Evolutionary conservation across 2,888 invertebrate genomes (phyloP).

Genomic region (Trichopoda pennipes): DNA sequence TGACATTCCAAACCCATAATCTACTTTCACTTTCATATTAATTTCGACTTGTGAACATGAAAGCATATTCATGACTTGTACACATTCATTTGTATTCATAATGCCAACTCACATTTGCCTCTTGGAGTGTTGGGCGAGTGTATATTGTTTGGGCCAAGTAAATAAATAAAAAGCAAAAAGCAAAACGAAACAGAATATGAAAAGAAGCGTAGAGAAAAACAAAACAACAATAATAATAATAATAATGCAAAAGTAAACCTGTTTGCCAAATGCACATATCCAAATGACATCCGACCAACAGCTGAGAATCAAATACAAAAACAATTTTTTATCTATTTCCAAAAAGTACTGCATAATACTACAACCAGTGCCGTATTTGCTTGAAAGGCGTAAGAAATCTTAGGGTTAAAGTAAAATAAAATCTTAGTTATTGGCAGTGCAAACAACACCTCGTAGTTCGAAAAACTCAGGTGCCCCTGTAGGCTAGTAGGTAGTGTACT

Average conservation of each 20-base stretch:
- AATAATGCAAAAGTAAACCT: constrained; percentile 37
- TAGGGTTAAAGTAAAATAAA: background rate
- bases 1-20: constrained; percentile 27
- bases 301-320: constrained; percentile 49
- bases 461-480: too few species aligned
- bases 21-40: constrained; percentile 63
- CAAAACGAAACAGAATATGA: constrained; percentile 17
- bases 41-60: constrained; percentile 35
- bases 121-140: constrained; percentile 6
- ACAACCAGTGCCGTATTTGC: constrained; percentile 7
- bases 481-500: too few species aligned
- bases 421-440: too few species aligned
- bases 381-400: too few species aligned
- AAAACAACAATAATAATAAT: constrained; percentile 18
- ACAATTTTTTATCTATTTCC: constrained; percentile 5
- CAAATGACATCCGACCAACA: constrained; percentile 52
- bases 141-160: constrained; percentile 32
- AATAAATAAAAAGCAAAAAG: constrained; percentile 33
- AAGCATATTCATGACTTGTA: constrained; percentile 11
- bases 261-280: constrained; percentile 58
- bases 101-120: constrained; percentile 21
- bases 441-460: too few species aligned
- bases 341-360: constrained; percentile 8
- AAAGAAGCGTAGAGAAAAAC: background rate
- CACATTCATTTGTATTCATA: constrained; percentile 48